Evolutionary conservation across 2,888 invertebrate genomes (phyloP).

Genomic region (Trilocha varians): DNA sequence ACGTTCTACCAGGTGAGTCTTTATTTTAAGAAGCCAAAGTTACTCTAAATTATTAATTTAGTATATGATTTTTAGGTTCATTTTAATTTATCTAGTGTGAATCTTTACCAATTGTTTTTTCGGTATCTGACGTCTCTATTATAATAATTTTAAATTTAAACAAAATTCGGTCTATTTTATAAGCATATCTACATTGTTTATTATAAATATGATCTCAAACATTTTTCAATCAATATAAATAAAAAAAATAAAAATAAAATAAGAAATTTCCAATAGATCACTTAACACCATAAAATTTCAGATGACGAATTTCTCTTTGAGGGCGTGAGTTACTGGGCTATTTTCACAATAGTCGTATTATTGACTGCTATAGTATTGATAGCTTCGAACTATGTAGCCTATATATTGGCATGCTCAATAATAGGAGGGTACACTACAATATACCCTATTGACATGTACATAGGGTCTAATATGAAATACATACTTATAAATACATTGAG

Average conservation of each 20-base stretch:
- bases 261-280: not conserved
- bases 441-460: conserved; percentile 76
- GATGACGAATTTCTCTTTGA: conserved; percentile 42
- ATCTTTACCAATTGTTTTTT: too few relatives aligned
- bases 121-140: too few relatives aligned
- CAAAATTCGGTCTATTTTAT: too few relatives aligned
- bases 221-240: too few relatives aligned
- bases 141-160: too few relatives aligned
- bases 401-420: conserved; percentile 76
- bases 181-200: too few relatives aligned
- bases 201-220: too few relatives aligned
- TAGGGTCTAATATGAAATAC: conserved; percentile 78
- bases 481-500: conserved; percentile 79
- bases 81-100: too few relatives aligned
- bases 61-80: too few relatives aligned
- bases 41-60: not conserved
- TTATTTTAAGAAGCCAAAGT: too few relatives aligned
- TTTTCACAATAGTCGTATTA: conserved; percentile 69
- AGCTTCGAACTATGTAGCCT: conserved; percentile 64
- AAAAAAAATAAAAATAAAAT: not conserved
- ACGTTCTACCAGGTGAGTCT: conserved; percentile 74
- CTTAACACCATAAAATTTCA: not conserved
- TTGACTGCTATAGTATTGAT: conserved; percentile 61
- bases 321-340: conserved; percentile 76
- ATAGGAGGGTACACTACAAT: conserved; percentile 77